Evolutionary conservation across 2,888 invertebrate genomes (phyloP).

Genomic region (Drosophila hamatofila): DNA sequence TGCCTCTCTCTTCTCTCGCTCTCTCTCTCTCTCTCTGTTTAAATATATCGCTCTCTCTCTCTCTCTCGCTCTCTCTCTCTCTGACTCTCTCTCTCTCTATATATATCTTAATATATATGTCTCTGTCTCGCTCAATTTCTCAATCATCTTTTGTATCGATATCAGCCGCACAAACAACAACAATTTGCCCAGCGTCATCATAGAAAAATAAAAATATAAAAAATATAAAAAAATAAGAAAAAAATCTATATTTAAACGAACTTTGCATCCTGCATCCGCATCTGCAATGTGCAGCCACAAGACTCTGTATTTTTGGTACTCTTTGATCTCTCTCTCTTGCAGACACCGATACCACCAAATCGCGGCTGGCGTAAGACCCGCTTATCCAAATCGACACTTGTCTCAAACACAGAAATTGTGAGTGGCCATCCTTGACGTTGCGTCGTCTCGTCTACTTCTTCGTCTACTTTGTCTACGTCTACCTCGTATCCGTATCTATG

Average conservation of each 20-base stretch:
- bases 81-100: slow-evolving; percentile 19
- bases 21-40: slow-evolving; percentile 23
- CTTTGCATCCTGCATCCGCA: slow-evolving; percentile 70
- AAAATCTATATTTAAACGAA: slow-evolving; percentile 22
- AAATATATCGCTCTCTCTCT: slow-evolving; percentile 11
- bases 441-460: slow-evolving; percentile 25
- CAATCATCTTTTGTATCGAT: slow-evolving; percentile 61
- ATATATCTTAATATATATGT: slow-evolving; percentile 27
- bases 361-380: slow-evolving; percentile 85
- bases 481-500: slow-evolving; percentile 49
- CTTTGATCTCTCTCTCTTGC: slow-evolving; percentile 82
- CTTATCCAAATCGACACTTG: slow-evolving; percentile 84
- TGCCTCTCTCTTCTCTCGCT: slow-evolving; percentile 18
- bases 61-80: slow-evolving; percentile 14
- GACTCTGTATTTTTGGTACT: slow-evolving; percentile 78
- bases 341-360: slow-evolving; percentile 84
- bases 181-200: slow-evolving; percentile 71
- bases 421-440: slow-evolving; percentile 63
- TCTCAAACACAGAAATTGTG: slow-evolving; percentile 85
- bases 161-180: slow-evolving; percentile 65
- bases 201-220: slow-evolving; percentile 29
- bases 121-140: slow-evolving; percentile 54
- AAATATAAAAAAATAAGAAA: not conserved
- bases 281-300: slow-evolving; percentile 58
- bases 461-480: slow-evolving; percentile 31